These are phyloP conservation scores for Peromyscus melanophrys DNA, from an alignment of 2,797 vertebrate species.

Conservation along the genomic window DNA sequence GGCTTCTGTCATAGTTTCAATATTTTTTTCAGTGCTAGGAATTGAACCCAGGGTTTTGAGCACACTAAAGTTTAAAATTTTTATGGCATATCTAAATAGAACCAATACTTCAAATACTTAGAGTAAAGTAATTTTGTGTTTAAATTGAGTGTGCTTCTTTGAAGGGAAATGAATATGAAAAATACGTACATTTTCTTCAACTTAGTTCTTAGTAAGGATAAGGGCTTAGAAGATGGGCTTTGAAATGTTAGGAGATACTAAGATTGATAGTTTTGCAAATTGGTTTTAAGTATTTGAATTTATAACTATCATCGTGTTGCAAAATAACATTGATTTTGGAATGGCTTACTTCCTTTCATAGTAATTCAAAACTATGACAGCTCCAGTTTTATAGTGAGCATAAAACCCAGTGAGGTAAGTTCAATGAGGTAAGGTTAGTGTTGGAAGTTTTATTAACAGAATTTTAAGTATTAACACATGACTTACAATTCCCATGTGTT, in stretches of 20 bases:
- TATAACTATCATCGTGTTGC: constrained; percentile 89
- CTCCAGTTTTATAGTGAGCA: constrained; percentile 89
- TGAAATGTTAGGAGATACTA: constrained; percentile 81
- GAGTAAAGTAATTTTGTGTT: constrained; percentile 55
- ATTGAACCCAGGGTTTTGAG: neutral
- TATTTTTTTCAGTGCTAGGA: neutral
- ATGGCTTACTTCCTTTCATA: constrained; percentile 89
- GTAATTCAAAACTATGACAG: constrained; percentile 90
- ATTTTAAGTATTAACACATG: constrained; percentile 89
- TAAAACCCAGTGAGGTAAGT: constrained; percentile 91
- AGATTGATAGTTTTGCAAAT: constrained; percentile 87
- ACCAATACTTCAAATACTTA: constrained; percentile 59
- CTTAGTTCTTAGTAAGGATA: constrained; percentile 71
- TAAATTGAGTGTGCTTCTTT: constrained; percentile 68
- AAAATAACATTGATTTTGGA: constrained; percentile 90
- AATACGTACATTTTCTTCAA: constrained; percentile 69
- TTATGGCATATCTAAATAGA: constrained; percentile 3
- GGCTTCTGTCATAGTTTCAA: constrained; percentile 25
- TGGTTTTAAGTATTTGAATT: constrained; percentile 89
- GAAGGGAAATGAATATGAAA: constrained; percentile 51
- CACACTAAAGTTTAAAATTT: neutral
- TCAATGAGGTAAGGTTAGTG: constrained; percentile 90
- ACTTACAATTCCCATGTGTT: constrained; percentile 89
- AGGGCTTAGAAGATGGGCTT: constrained; percentile 81
- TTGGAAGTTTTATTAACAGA: constrained; percentile 91